A percentile compares a stretch with the other conserved stretches of the same genome.
Conservation (phyloP, 2,113 vertebrate genomes). For the Serilophus lunatus region DNA sequence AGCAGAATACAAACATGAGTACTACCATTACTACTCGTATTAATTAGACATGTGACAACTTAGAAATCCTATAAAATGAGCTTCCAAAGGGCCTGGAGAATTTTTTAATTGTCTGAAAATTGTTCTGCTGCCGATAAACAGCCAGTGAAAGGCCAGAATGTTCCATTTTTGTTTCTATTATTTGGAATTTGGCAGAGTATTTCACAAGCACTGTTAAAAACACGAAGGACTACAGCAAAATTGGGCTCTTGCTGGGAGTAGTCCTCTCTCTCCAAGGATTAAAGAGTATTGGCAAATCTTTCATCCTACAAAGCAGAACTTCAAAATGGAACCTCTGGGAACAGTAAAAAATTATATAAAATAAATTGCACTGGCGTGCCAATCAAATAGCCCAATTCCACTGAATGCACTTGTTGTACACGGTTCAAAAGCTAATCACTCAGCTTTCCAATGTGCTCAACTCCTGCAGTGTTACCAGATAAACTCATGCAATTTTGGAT, state of each 20-base stretch:
- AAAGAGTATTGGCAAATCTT: not conserved
- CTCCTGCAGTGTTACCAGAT: not conserved
- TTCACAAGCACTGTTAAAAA: not conserved
- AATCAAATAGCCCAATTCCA: not conserved
- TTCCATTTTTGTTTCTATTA: not conserved
- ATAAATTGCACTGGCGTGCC: not conserved
- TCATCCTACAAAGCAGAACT: not conserved
- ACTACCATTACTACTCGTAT: not conserved
- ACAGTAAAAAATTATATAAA: not conserved
- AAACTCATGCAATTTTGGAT: accelerated
- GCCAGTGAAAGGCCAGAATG: not conserved
- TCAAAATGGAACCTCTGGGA: not conserved
- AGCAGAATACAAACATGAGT: not conserved
- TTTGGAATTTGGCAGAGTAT: not conserved
- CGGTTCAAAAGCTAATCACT: not conserved
- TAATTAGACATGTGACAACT: not conserved
- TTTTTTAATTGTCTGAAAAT: slow-evolving; percentile 8
- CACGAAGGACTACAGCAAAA: not conserved
- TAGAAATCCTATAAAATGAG: not conserved
- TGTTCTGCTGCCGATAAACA: not conserved
- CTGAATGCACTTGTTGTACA: not conserved
- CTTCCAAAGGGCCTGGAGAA: not conserved
- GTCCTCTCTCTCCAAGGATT: not conserved
- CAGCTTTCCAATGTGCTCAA: not conserved
- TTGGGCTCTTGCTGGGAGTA: not conserved